These are phyloP conservation scores for Carettochelys insculpta DNA, from an alignment of 2,113 vertebrate genomes.

Conservation along the genomic window DNA sequence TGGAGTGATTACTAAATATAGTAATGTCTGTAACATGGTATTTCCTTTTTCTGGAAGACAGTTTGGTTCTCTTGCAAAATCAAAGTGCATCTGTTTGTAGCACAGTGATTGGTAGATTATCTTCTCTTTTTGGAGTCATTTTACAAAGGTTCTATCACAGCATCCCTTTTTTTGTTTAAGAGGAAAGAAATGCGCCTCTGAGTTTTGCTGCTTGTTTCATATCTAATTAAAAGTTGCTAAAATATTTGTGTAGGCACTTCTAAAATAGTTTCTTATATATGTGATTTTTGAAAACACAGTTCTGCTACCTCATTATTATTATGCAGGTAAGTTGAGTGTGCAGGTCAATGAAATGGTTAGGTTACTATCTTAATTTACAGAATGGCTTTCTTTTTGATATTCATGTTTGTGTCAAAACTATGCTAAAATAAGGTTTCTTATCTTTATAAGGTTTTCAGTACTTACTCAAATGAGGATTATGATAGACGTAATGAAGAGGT, in stretches of 20 bases:
- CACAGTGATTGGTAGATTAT: slow-evolving; percentile 44
- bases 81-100: slow-evolving; percentile 28
- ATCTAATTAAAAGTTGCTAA: not conserved
- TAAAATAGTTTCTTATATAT: not conserved
- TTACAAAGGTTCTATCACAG: not conserved
- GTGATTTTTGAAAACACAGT: not conserved
- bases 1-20: slow-evolving; percentile 58
- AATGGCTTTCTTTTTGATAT: not conserved
- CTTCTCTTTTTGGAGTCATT: not conserved
- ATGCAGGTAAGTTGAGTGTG: not conserved
- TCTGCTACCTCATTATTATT: not conserved
- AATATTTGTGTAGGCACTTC: not conserved
- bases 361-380: not conserved
- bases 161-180: not conserved
- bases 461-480: slow-evolving; percentile 93
- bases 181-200: not conserved
- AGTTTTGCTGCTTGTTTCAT: slow-evolving; percentile 1
- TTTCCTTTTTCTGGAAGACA: slow-evolving; percentile 66
- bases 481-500: slow-evolving; percentile 93
- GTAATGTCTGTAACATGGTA: slow-evolving; percentile 54
- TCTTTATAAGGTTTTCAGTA: slow-evolving; percentile 84
- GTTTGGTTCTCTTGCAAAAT: slow-evolving; percentile 42
- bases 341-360: not conserved
- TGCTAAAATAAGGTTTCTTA: not conserved
- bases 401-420: not conserved